Evolutionary conservation across 2,797 vertebrate genomes (phyloP).

Genomic region (Pogoniulus pusillus): DNA sequence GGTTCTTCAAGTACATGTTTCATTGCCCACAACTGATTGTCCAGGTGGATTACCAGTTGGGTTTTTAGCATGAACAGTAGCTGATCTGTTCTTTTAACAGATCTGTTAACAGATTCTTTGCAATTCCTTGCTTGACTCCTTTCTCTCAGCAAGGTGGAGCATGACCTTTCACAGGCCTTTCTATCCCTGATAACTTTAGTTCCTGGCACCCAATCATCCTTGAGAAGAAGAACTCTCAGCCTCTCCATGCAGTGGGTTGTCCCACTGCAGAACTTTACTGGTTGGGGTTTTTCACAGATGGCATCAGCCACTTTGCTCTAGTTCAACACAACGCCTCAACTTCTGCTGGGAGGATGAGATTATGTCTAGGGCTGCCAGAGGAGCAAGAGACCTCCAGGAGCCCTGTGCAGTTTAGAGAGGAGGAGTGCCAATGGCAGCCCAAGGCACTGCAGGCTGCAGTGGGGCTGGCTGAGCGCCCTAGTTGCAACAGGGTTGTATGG

Average conservation of each 20-base stretch:
- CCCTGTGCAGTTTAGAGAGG: not conserved
- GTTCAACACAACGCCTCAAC: too few relatives aligned
- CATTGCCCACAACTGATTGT: too few relatives aligned
- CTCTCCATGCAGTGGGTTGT: not conserved
- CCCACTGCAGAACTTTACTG: not conserved
- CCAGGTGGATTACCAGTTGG: too few relatives aligned
- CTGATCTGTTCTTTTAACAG: too few relatives aligned
- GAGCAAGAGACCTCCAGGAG: not conserved
- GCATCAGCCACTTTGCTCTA: too few relatives aligned
- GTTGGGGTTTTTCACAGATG: too few relatives aligned
- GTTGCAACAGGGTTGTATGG: not conserved
- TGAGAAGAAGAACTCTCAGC: not conserved
- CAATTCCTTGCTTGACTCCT: not conserved
- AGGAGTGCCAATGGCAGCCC: not conserved
- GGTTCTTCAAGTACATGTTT: too few relatives aligned
- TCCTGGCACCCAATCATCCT: not conserved
- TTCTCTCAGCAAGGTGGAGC: not conserved
- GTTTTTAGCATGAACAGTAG: too few relatives aligned
- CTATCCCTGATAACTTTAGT: not conserved
- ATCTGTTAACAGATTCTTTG: not conserved
- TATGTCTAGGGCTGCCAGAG: not conserved
- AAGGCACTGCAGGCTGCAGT: not conserved
- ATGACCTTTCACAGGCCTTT: not conserved
- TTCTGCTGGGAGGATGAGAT: not conserved
- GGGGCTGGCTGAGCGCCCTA: not conserved